phyloP scores from a whole-genome alignment of 2,113 vertebrate species.

The Pituophis catenifer region DNA sequence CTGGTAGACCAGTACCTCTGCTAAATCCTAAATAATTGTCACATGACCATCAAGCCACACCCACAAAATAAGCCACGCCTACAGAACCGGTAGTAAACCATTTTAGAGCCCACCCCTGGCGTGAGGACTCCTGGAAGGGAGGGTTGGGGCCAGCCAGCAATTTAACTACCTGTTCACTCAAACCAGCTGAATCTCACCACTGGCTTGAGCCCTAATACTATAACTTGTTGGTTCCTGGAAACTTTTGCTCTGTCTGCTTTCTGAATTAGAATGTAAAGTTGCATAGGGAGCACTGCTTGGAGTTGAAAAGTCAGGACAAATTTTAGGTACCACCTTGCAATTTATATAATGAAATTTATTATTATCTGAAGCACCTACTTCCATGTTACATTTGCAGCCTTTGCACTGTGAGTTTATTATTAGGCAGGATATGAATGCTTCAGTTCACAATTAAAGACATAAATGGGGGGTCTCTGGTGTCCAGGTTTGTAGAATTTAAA shows the following conservation, averaged over 20 bases:
- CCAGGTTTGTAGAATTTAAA: not conserved
- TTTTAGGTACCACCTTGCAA: not conserved
- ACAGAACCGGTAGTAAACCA: too few relatives aligned
- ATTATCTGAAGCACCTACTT: not conserved
- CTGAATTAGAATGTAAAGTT: not conserved
- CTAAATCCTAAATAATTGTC: too few relatives aligned
- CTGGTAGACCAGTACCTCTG: too few relatives aligned
- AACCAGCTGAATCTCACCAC: too few relatives aligned
- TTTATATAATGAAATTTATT: not conserved
- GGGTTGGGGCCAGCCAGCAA: too few relatives aligned
- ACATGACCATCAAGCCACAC: too few relatives aligned
- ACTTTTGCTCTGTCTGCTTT: not conserved
- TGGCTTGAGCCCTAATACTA: not conserved
- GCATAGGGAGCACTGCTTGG: not conserved
- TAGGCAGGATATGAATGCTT: not conserved
- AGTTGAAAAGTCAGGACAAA: not conserved
- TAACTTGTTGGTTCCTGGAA: not conserved
- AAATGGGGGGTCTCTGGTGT: not conserved
- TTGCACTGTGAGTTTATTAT: not conserved
- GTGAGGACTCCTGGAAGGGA: too few relatives aligned
- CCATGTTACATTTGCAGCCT: not conserved
- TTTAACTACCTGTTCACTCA: too few relatives aligned
- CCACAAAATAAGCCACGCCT: too few relatives aligned
- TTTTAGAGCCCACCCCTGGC: too few relatives aligned
- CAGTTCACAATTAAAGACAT: not conserved